Conservation (phyloP, 2,888 invertebrate genomes). For the Melieria omissa region DNA sequence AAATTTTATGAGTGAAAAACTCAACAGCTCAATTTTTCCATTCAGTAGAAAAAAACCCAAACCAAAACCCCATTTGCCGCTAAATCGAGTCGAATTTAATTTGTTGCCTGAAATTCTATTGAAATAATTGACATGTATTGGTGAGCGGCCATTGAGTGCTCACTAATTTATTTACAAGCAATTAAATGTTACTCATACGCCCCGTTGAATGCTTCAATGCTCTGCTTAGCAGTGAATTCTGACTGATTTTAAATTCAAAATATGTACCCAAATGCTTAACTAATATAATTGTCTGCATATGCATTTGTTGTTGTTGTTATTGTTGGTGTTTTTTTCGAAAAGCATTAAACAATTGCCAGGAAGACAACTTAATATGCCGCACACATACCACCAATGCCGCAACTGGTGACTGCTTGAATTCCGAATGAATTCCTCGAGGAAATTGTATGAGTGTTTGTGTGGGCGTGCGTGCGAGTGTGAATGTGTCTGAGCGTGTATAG, state of each 20-base stretch:
- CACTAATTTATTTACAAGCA: not conserved
- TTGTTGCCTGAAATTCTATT: no score
- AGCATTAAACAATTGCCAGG: not conserved
- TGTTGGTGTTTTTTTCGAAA: not conserved
- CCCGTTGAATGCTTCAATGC: not conserved
- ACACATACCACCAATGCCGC: not conserved
- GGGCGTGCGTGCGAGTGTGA: slow-evolving; percentile 27
- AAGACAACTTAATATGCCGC: not conserved
- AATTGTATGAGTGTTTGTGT: slow-evolving; percentile 35
- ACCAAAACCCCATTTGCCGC: no score
- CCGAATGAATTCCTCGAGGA: slow-evolving; percentile 25
- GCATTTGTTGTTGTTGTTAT: not conserved
- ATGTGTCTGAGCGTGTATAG: slow-evolving; percentile 37
- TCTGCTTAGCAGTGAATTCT: not conserved
- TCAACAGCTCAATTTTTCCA: no score
- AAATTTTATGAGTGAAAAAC: no score
- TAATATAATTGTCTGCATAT: no score
- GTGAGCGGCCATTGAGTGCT: no score
- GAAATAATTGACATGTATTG: no score
- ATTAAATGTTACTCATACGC: slow-evolving; percentile 9
- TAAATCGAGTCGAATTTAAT: no score
- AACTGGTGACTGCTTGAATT: slow-evolving; percentile 7
- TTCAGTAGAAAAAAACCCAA: no score
- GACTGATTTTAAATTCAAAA: no score
- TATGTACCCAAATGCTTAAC: no score